Evolutionary conservation across 53 echinoderm and acorn worm species (phyloP), one percentile per base, ranked within the genome.

Genomic region (Apostichopus leukothele): DNA sequence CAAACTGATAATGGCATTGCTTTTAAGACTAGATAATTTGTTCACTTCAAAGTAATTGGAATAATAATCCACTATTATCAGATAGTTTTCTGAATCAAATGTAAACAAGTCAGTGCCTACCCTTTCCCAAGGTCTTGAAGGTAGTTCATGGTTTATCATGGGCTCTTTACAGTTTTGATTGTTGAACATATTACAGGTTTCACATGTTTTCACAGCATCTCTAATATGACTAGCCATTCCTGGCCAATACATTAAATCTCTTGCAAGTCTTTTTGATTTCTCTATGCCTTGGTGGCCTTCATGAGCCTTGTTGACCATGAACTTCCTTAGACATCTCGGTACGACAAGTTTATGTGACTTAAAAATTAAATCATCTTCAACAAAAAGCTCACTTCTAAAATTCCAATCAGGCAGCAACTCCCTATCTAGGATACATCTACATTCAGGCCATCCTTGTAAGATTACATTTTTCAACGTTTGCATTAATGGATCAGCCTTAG

Each of bases 41-140:
- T 86, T 84, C 4, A 96, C 77, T 81, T 96, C 91, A 67, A 94
- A 88, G 75, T 53, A 92, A 89, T 87, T 90, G 1, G 90, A 91
- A 21, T 89, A 94, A 60, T 91, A 96, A 83, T 95, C 93, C 7
- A 95, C 92, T 21, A 92, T 39, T 67, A 89, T 68, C 19, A 92
- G 50, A 55, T 92, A 79, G 19, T 89, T 51, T 51, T 89, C 83
- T 19, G 19, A 60, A 53, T 83, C n/a, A 12, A 75, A 8, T 5
- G 9, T 6, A 52, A 50, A 89, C 13, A 89, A 5, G 51, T 83
- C 83, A 6, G 89, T 73, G 18, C 50, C 89, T 11, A 83, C 57
- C 67, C 63, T 83, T 67, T 89, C 22, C 89, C 89, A 89, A 9
- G 89, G 83, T 66, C 22, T 23, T 12, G 14, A 19, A 5, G 83